Conservation (phyloP, 1,140 invertebrate species). For the Triops longicaudatus region DNA sequence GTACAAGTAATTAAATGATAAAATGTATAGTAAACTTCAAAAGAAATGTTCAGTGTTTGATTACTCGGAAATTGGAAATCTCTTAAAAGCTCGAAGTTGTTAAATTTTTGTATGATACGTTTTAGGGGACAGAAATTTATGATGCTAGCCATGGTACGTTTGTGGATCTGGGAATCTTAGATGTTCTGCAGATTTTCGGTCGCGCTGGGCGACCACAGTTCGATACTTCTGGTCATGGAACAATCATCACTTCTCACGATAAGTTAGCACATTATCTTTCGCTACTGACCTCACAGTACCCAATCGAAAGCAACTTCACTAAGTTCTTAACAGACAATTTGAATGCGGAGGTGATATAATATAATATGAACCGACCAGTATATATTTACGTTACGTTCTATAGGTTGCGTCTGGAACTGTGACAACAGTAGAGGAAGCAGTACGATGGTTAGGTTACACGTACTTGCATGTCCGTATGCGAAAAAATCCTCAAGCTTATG, state of each 20-base stretch:
- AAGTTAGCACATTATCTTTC: constrained; percentile 91
- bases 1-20: too few relatives aligned
- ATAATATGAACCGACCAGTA: background rate
- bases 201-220: constrained; percentile 87
- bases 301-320: constrained; percentile 96
- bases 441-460: constrained; percentile 96
- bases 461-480: constrained; percentile 92
- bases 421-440: constrained; percentile 87
- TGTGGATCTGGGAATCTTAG: constrained; percentile 90
- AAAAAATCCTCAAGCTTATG: constrained; percentile 86
- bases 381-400: constrained; percentile 33
- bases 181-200: constrained; percentile 99
- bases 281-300: constrained; percentile 89
- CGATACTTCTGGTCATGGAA: constrained; percentile 82
- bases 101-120: background rate
- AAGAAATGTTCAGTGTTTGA: background rate
- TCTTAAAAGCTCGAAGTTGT: background rate
- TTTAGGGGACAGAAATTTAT: constrained; percentile 92
- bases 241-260: constrained; percentile 88
- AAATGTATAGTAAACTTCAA: too few relatives aligned
- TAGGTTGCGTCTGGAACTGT: constrained; percentile 88
- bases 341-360: constrained; percentile 77
- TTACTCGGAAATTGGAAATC: background rate
- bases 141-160: constrained; percentile 90
- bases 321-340: constrained; percentile 88